Percentiles rank a stretch among this genome's conserved stretches.
Conservation (phyloP, 2,888 invertebrate genomes). For the Cordylochernes scorpioides region DNA sequence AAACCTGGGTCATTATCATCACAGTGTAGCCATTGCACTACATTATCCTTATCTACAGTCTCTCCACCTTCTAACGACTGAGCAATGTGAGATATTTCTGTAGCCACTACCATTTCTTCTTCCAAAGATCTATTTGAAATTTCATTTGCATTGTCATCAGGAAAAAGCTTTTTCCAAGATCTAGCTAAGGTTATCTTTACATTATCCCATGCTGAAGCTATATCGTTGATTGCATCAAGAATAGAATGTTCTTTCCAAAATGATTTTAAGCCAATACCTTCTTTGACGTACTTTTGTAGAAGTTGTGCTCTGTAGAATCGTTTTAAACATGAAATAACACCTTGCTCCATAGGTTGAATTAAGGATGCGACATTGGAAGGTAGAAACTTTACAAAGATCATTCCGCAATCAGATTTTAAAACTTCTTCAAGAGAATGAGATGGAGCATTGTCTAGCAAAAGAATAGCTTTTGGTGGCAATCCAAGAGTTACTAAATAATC, state of each 20-base stretch:
- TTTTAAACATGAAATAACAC: slow-evolving; percentile 2
- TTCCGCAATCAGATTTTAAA: neutral
- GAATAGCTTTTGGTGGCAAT: slow-evolving; percentile 1
- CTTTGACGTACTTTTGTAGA: slow-evolving; percentile 1
- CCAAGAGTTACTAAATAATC: too few species aligned
- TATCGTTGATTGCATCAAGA: neutral
- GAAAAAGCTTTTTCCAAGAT: neutral
- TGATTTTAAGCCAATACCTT: neutral
- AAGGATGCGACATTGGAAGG: neutral
- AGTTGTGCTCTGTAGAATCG: neutral
- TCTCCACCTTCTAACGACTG: neutral
- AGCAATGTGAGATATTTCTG: neutral
- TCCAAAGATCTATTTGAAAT: neutral
- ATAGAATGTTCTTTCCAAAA: slow-evolving; percentile 1
- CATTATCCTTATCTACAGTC: neutral
- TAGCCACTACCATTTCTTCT: neutral
- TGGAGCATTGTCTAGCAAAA: slow-evolving; percentile 1
- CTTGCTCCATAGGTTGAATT: slow-evolving; percentile 4
- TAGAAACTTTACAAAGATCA: neutral
- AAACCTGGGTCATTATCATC: neutral
- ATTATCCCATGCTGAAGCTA: neutral
- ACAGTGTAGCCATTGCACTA: neutral
- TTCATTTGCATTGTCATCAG: neutral
- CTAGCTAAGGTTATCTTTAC: neutral
- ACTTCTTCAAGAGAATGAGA: too few species aligned